Evolutionary conservation across 2,797 vertebrate species (phyloP).

Genomic region (Dendrocincla fuliginosa): DNA sequence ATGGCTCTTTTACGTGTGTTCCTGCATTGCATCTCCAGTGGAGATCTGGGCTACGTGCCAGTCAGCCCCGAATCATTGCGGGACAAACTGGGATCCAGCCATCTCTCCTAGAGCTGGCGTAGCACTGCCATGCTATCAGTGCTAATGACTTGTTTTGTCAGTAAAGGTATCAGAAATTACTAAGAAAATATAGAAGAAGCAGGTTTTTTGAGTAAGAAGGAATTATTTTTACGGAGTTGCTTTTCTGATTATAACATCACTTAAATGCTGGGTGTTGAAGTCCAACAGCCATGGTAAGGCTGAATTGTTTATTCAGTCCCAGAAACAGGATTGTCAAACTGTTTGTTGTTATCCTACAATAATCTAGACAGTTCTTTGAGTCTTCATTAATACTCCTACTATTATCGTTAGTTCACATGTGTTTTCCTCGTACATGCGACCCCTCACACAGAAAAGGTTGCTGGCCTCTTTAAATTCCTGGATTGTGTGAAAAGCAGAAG

Average conservation of each 20-base stretch:
- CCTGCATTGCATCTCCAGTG: neutral
- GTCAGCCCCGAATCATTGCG: neutral
- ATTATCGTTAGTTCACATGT: neutral
- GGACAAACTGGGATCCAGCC: neutral
- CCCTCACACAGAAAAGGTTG: neutral
- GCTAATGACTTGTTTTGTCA: neutral
- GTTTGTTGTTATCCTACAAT: neutral
- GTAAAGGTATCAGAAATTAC: neutral
- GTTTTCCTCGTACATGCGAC: neutral
- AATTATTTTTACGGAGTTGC: neutral
- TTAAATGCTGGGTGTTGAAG: neutral
- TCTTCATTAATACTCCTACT: neutral
- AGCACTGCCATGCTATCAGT: neutral
- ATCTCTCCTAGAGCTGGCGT: neutral
- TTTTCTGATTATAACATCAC: constrained; percentile 1
- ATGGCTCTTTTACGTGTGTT: neutral
- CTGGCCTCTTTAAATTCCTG: constrained; percentile 40
- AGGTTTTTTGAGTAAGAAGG: neutral
- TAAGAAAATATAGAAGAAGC: neutral
- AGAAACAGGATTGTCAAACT: neutral
- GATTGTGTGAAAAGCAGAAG: neutral
- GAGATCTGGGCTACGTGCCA: neutral
- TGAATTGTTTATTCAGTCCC: constrained; percentile 30
- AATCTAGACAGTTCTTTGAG: neutral
- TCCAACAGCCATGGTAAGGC: neutral